Conservation (phyloP, 2,888 invertebrate species). For the Hypena proboscidalis region DNA sequence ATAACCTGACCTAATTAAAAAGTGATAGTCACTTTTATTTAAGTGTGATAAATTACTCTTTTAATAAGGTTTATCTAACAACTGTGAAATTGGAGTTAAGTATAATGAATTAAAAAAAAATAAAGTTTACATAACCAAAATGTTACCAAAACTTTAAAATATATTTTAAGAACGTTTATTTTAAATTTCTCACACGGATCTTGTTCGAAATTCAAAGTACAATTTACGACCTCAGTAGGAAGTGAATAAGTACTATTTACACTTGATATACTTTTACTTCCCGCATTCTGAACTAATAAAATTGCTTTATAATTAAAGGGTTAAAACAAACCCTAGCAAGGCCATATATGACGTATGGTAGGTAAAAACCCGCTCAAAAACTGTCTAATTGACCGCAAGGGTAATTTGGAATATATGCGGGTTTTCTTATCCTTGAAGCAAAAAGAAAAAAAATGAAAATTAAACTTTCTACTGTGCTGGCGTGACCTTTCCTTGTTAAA, state of each 20-base stretch:
- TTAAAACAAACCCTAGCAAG: slow-evolving; percentile 28
- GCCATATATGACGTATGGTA: slow-evolving; percentile 13
- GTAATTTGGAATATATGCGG: slow-evolving; percentile 29
- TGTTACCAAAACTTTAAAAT: too few relatives aligned
- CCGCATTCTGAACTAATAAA: slow-evolving; percentile 16
- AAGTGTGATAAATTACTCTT: too few relatives aligned
- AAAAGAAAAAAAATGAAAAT: slow-evolving; percentile 44
- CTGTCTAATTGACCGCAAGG: slow-evolving; percentile 19
- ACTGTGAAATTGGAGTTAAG: too few relatives aligned
- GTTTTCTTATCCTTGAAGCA: slow-evolving; percentile 35
- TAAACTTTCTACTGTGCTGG: slow-evolving; percentile 42
- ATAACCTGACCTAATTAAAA: too few relatives aligned
- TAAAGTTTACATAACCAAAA: too few relatives aligned
- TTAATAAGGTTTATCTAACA: too few relatives aligned
- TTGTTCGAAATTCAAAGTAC: background rate
- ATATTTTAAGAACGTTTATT: too few relatives aligned
- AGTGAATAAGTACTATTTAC: background rate
- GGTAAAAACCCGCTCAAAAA: slow-evolving; percentile 28
- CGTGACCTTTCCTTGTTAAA: slow-evolving; percentile 37
- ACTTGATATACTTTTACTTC: slow-evolving; percentile 11
- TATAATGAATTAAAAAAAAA: too few relatives aligned
- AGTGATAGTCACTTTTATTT: too few relatives aligned
- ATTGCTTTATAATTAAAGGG: slow-evolving; percentile 27
- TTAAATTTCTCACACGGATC: too few relatives aligned
- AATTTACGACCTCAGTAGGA: background rate